Evolutionary conservation across 2,888 invertebrate species (phyloP).

Genomic region (Axea sp.): DNA sequence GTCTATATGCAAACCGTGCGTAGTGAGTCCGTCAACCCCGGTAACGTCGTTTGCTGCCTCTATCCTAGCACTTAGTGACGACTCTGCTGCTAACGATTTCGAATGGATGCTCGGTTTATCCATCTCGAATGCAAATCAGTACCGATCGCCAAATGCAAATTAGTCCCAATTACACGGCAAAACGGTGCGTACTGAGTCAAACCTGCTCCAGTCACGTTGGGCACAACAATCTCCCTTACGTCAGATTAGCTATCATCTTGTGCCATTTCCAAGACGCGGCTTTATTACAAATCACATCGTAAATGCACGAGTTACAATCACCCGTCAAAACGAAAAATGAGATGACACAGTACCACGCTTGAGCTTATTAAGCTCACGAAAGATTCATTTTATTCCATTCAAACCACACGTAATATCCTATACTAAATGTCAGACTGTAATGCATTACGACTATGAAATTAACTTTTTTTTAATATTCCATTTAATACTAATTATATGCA

Average conservation of each 20-base stretch:
- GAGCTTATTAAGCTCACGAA: conserved; percentile 73
- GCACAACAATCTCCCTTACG: not conserved
- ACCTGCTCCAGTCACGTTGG: conserved; percentile 27
- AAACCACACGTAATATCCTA: conserved; percentile 10
- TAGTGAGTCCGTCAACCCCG: conserved; percentile 79
- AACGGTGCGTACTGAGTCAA: conserved; percentile 29
- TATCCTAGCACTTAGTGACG: conserved; percentile 77
- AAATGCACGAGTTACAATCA: conserved; percentile 64
- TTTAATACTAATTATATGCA: no score
- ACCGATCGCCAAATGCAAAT: conserved; percentile 63
- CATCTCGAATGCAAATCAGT: conserved; percentile 73
- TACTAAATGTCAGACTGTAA: conserved; percentile 28
- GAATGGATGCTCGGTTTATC: conserved; percentile 71
- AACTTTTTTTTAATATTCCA: not conserved
- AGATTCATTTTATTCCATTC: conserved; percentile 1
- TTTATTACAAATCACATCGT: conserved; percentile 48
- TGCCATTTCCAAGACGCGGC: conserved; percentile 12
- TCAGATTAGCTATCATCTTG: conserved; percentile 45
- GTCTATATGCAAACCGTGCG: conserved; percentile 78
- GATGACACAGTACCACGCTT: conserved; percentile 73
- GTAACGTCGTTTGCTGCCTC: conserved; percentile 76
- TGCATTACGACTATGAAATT: conserved; percentile 38
- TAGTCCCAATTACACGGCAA: conserved; percentile 39
- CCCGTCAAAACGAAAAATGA: conserved; percentile 72
- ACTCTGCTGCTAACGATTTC: conserved; percentile 71